phyloP scores from a whole-genome alignment of 2,113 vertebrate species.

The Apus apus region DNA sequence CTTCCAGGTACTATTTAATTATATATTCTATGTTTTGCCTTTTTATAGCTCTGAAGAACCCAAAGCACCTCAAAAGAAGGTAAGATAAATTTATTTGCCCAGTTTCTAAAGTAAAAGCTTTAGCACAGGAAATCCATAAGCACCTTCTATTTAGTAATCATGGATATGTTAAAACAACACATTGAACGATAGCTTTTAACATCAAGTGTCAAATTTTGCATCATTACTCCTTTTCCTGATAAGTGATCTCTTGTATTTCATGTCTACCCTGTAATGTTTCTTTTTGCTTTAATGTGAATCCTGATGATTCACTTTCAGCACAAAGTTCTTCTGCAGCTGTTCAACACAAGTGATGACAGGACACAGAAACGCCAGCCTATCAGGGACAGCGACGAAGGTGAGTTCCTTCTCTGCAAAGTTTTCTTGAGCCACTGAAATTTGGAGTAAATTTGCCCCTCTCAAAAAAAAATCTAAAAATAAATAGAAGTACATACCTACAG shows the following conservation, averaged over 20 bases:
- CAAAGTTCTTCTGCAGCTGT: conserved; percentile 93
- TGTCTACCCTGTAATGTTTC: neutral
- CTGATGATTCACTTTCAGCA: conserved; percentile 78
- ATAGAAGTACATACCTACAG: neutral
- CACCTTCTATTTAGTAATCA: neutral
- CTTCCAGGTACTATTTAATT: neutral
- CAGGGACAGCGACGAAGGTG: conserved; percentile 90
- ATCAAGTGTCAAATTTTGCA: neutral
- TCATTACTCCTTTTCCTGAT: neutral
- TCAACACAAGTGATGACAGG: conserved; percentile 90
- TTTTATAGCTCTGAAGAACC: conserved; percentile 87
- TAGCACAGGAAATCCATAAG: neutral
- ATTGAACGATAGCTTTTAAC: neutral
- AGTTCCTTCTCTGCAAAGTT: conserved; percentile 54
- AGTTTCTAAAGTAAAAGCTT: neutral
- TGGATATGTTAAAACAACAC: neutral
- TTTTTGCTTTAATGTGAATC: neutral
- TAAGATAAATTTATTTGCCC: conserved; percentile 41
- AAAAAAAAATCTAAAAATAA: neutral
- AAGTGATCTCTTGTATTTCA: neutral
- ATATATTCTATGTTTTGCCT: conserved; percentile 35
- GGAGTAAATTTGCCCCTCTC: neutral
- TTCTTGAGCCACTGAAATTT: neutral
- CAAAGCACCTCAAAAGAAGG: conserved; percentile 90
- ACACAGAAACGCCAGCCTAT: conserved; percentile 92